phyloP scores from a whole-genome alignment of 2,113 vertebrate species.

The Trichechus manatus region DNA sequence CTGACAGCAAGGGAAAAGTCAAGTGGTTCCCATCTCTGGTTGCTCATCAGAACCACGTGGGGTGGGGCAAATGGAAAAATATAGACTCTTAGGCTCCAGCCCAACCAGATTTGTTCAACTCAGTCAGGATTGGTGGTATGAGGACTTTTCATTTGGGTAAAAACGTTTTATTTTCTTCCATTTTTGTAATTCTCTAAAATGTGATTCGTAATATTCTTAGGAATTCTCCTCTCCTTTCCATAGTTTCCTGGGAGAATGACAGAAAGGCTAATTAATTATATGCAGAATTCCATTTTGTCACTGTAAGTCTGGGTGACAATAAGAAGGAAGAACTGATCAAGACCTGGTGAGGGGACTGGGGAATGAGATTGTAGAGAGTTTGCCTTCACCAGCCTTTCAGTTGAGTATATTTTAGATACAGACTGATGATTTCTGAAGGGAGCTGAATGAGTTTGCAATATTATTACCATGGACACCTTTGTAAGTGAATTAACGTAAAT shows the following conservation, averaged over 20 bases:
- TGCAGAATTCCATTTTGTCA: not conserved
- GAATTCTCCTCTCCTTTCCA: not conserved
- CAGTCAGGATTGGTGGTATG: not conserved
- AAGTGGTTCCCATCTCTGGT: not conserved
- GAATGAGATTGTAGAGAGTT: not conserved
- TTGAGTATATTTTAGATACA: not conserved
- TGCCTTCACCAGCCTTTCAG: not conserved
- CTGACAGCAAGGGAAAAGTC: not conserved
- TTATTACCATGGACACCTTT: not conserved
- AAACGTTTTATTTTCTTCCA: not conserved
- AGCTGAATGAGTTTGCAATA: not conserved
- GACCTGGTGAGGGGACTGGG: too few species aligned
- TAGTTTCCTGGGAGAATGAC: not conserved
- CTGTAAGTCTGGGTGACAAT: not conserved
- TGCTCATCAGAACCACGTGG: not conserved
- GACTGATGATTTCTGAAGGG: not conserved
- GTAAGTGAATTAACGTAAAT: not conserved
- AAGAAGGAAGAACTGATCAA: not conserved
- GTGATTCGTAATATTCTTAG: not conserved
- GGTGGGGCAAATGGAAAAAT: not conserved
- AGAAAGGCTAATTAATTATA: not conserved
- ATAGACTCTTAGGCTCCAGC: not conserved
- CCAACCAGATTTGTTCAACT: not conserved
- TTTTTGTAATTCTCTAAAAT: constrained; percentile 16
- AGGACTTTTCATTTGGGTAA: constrained; percentile 26